phyloP scores from a whole-genome alignment of 2,797 vertebrate species.

The Centropyge bicolor region DNA sequence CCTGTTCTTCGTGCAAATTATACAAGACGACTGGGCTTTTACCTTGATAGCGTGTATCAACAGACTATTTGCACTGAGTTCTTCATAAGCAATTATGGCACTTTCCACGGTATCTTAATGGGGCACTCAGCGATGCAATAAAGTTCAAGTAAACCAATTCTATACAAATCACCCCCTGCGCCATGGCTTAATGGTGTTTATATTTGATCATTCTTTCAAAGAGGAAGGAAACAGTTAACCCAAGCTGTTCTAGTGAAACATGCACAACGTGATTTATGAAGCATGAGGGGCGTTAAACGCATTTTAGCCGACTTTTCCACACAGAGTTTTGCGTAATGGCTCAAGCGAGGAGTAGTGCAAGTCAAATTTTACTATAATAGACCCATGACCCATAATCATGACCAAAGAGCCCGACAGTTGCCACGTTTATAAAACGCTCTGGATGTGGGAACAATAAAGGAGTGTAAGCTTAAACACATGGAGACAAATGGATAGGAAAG shows the following conservation, averaged over 20 bases:
- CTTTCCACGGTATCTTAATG: constrained; percentile 85
- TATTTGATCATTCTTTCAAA: constrained; percentile 85
- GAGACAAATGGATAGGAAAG: constrained; percentile 53
- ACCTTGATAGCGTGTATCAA: constrained; percentile 45
- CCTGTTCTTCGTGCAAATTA: constrained; percentile 10
- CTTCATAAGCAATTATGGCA: constrained; percentile 82
- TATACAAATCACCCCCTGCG: constrained; percentile 72
- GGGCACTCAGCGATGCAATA: constrained; percentile 85
- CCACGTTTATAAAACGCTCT: constrained; percentile 56
- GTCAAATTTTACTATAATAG: constrained; percentile 38
- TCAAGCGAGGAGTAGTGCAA: constrained; percentile 63
- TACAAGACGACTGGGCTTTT: constrained; percentile 33
- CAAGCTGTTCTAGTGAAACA: constrained; percentile 66
- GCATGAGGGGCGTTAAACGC: constrained; percentile 77
- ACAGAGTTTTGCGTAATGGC: constrained; percentile 67
- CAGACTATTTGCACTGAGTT: constrained; percentile 75
- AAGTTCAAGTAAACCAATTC: constrained; percentile 84
- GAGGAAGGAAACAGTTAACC: constrained; percentile 86
- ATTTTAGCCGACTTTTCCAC: constrained; percentile 67
- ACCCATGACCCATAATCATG: constrained; percentile 44
- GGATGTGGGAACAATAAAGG: constrained; percentile 70
- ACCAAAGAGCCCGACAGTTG: constrained; percentile 56
- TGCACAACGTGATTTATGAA: constrained; percentile 81
- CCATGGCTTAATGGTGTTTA: constrained; percentile 86
- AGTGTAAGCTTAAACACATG: constrained; percentile 32